Base-by-base conservation (phyloP, 2,888 invertebrate species). In the Macrophya alboannulata region DNA sequence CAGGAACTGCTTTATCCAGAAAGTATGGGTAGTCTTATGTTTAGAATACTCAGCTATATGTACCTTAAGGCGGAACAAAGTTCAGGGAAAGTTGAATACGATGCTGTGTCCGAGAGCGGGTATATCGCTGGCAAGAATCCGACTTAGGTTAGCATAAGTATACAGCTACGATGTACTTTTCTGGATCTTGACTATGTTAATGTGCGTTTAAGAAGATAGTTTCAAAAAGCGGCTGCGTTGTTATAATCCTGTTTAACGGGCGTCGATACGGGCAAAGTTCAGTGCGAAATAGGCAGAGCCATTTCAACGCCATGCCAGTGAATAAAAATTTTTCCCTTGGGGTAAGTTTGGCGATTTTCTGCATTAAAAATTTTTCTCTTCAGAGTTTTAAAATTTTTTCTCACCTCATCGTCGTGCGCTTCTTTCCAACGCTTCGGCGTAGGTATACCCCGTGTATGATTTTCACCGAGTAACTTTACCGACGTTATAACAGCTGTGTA, bases 1-100 rank as follows among this genome's bases (percentile, higher is more conserved):
- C 59, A 81, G 81, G 15, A 0, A 43, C 10, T 12, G 59, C 81
- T 62, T 81, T 62, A 77, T 77, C 77, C 77, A n/a, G 37, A 77
- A 77, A 31, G 77, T 77, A 62, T 81, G 43, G 43, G 12, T 43
- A 43, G 37, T 43, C 81, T 62, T 59, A 17, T 43, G 15, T 21
- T 77, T 25, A 59, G 81, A 62, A 81, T 81, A 81, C 62, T 43
- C 21, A 43, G 51, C 51, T 48, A 77, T 62, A 62, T n/a, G n/a
- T 31, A 31, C 31, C 31, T 31, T 81, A 59, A 62, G 40, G 25
- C 62, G 62, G 21, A 62, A 62, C 43, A 59, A 81, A 81, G 59
- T 81, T 81, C 25, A 10, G 6, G 21, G 8, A n/a, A 43, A 81
- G 21, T 62, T 31, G 9, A 40, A 21, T 62, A 40, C 62, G 81